Conservation (phyloP, 2,113 vertebrate species). For the Brienomyrus longianalis region DNA sequence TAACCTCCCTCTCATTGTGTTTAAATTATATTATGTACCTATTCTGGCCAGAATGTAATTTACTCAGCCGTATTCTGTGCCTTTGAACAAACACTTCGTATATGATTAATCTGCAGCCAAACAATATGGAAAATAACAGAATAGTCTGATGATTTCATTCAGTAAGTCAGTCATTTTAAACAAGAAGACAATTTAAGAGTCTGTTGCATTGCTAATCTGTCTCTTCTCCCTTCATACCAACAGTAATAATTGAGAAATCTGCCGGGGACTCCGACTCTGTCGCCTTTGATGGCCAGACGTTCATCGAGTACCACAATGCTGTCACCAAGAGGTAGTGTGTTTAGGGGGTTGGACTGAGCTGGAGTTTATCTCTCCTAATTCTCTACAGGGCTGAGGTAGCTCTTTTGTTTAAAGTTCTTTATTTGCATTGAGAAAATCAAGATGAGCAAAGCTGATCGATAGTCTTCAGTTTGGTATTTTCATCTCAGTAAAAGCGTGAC, state of each 20-base stretch:
- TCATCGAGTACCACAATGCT: conserved; percentile 85
- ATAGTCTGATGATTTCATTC: background rate
- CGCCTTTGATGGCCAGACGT: conserved; percentile 83
- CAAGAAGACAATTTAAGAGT: background rate
- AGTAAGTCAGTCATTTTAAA: background rate
- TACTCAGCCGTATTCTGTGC: too few relatives aligned
- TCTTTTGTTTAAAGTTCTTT: background rate
- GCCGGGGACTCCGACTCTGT: conserved; percentile 78
- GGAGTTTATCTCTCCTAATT: background rate
- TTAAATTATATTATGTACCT: background rate
- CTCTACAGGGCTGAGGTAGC: conserved; percentile 1
- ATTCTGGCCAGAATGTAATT: background rate
- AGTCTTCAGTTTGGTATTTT: background rate
- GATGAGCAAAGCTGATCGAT: background rate
- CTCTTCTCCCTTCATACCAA: background rate
- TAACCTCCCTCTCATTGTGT: background rate
- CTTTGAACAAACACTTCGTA: too few relatives aligned
- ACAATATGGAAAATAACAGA: background rate
- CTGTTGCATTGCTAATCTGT: background rate
- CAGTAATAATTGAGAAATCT: conserved; percentile 86
- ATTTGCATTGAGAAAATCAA: background rate
- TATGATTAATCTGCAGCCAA: background rate
- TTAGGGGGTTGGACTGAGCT: background rate
- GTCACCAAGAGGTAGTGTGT: conserved; percentile 82
- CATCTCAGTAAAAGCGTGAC: background rate